Percentiles rank a stretch among this genome's conserved stretches.
Conservation (phyloP, 2,113 vertebrate genomes). For the Lasiurus cinereus region DNA sequence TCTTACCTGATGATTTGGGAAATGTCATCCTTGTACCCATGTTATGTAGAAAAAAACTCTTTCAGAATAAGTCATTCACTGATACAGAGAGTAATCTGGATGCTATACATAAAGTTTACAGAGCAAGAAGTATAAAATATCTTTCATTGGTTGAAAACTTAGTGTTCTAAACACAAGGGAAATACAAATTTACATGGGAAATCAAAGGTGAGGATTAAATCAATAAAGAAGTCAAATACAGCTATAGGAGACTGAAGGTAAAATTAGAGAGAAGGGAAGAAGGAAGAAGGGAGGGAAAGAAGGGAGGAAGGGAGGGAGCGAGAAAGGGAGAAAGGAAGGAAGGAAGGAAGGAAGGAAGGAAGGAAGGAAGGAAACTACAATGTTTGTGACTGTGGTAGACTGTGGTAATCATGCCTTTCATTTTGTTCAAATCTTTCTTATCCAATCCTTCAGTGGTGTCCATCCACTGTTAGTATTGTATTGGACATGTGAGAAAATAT, state of each 20-base stretch:
- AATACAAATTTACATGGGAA: background rate
- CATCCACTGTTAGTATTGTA: background rate
- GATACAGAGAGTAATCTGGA: conserved; percentile 19
- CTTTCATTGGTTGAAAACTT: background rate
- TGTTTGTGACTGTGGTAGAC: background rate
- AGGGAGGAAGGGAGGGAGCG: too few species aligned
- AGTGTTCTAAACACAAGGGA: background rate
- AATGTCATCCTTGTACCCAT: conserved; percentile 60
- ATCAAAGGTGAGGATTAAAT: background rate
- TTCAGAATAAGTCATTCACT: conserved; percentile 49
- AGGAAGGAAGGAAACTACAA: background rate
- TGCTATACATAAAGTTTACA: background rate
- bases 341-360: background rate
- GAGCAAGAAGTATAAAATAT: background rate
- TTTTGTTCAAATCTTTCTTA: background rate
- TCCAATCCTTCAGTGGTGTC: background rate
- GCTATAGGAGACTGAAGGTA: background rate
- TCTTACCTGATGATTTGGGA: conserved; percentile 73
- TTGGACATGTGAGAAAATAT: background rate
- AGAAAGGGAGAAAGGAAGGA: too few species aligned
- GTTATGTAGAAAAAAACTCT: conserved; percentile 64
- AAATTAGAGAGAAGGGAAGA: background rate
- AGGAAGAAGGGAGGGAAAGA: rapidly evolving
- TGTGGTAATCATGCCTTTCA: rapidly evolving
- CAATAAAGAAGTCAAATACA: background rate